Evolutionary conservation across 2,113 vertebrate genomes (phyloP), one percentile per base, ranked within the genome.

Genomic region (Garra rufa): DNA sequence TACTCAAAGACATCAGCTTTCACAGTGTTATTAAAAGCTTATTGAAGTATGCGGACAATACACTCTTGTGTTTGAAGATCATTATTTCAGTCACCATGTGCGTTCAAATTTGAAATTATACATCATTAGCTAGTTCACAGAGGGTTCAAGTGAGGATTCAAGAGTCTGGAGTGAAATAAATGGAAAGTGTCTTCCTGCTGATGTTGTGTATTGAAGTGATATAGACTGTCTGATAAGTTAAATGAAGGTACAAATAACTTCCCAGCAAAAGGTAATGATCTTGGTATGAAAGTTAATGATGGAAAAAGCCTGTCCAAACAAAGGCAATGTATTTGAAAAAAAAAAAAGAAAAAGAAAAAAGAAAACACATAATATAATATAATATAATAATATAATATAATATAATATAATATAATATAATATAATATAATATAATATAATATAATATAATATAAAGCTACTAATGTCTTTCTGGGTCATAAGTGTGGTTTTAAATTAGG

Each of bases 221-320:
- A 57, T 28, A 34, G 9, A 34, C 48, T 34, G 9, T n/a, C 48
- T 55, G 28, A 38, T n/a, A 76, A 38, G 28, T 55, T 76, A 76
- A 57, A 76, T 57, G 46, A 52, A 52, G 50, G 74, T 38, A 38
- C 48, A 34, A 55, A 55, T 55, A 76, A 76, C 74, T 55, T 55
- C 9, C 6, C 48, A 38, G 26, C 30, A 76, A 38, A 38, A 19
- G 28, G 28, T 55, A 34, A 76, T n/a, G 28, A 57, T 38, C 48
- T 76, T 55, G 3, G 52, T 76, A 57, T n/a, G 30, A 76, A n/a
- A 67, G 28, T 55, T 57, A 76, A 76, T 76, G 50, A 50, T 55
- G 28, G 74, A 76, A 76, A 76, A 38, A 75, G 71, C 48, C n/a
- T 65, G 28, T 65, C 6, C 13, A 48, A 50, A 74, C 14, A 74